Conservation (phyloP, 1,140 invertebrate genomes). For the Spodoptera frugiperda region DNA sequence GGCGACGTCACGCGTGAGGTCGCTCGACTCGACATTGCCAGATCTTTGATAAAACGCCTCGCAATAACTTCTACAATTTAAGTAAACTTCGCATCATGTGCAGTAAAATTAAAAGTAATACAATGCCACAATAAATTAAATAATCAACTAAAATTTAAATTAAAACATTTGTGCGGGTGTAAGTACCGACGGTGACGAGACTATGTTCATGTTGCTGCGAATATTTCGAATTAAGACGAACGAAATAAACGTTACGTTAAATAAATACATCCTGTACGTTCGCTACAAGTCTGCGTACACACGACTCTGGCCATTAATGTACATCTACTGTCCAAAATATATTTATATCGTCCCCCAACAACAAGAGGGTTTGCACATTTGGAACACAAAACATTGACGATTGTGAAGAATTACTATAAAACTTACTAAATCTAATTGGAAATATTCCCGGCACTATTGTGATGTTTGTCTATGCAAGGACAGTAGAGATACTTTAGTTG, state of each 20-base stretch:
- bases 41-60: constrained; percentile 42
- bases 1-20: constrained; percentile 37
- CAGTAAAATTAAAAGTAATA: constrained; percentile 68
- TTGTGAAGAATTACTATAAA: neutral
- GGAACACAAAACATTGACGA: too few relatives aligned
- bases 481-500: neutral
- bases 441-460: constrained; percentile 31
- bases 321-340: constrained; percentile 3
- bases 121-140: constrained; percentile 77
- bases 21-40: constrained; percentile 48
- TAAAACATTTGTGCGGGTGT: constrained; percentile 80
- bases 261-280: constrained; percentile 17
- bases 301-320: neutral
- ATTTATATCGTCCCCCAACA: neutral
- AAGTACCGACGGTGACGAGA: constrained; percentile 73
- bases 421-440: constrained; percentile 19
- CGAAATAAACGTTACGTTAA: constrained; percentile 35
- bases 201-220: constrained; percentile 28
- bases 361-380: neutral
- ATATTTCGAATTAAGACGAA: constrained; percentile 35
- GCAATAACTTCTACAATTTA: constrained; percentile 58
- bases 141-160: constrained; percentile 72
- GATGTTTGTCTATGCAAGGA: constrained; percentile 9
- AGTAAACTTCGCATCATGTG: constrained; percentile 77
- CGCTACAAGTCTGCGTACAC: neutral